Evolutionary conservation across 2,113 vertebrate genomes (phyloP).

Genomic region (Oncorhynchus clarkii): DNA sequence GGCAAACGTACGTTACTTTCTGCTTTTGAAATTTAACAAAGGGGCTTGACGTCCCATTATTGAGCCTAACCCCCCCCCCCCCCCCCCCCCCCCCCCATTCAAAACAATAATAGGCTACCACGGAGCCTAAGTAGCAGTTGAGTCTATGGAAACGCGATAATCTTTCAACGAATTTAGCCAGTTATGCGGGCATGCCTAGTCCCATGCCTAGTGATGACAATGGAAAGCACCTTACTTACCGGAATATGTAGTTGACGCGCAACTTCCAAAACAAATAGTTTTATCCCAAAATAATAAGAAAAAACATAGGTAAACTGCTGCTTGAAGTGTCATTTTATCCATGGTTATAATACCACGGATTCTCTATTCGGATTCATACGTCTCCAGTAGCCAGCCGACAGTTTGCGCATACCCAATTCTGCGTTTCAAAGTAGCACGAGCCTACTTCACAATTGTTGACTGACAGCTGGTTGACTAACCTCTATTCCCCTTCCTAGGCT

Average conservation of each 20-base stretch:
- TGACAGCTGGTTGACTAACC: conserved; percentile 27
- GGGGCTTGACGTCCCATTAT: background rate
- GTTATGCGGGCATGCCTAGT: background rate
- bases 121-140: background rate
- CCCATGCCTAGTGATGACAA: background rate
- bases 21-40: conserved; percentile 2
- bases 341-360: conserved; percentile 31
- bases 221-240: conserved; percentile 54
- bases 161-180: background rate
- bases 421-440: background rate
- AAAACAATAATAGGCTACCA: background rate
- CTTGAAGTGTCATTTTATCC: conserved; percentile 25
- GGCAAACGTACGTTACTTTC: background rate
- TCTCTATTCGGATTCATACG: conserved; percentile 37
- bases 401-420: background rate
- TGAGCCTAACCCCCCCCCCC: background rate
- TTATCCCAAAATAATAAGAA: conserved; percentile 41
- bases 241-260: conserved; percentile 14
- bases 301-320: conserved; percentile 54
- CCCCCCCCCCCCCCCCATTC: background rate
- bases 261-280: conserved; percentile 38
- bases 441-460: background rate
- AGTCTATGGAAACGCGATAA: background rate
- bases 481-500: background rate
- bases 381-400: conserved; percentile 1